Base-by-base conservation (phyloP, 2,888 invertebrate species). In the Zeuzera pyrina region DNA sequence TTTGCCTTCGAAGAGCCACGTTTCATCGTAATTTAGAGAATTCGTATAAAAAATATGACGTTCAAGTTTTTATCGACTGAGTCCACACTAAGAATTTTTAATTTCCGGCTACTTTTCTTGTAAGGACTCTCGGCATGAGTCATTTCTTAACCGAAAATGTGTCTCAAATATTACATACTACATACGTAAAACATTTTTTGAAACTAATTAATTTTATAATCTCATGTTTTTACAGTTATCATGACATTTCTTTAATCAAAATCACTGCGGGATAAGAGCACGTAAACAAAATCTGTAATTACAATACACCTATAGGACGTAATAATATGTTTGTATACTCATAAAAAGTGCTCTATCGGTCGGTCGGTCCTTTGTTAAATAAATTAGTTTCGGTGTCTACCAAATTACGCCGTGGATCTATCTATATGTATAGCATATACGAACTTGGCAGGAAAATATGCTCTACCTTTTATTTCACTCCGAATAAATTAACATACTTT, bases 351-450 rank as follows among this genome's bases (percentile, higher is more conserved):
- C 52, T 73, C 70, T 79, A 78, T 77, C 78, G 66, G 72, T 70
- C 74, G 76, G 74, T 55, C 71, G 62, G 66, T 71, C 78, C 79
- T 84, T 84, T 84, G 84, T 84, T 77, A 83, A 81, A 79, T 83
- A 84, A 84, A 84, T 84, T 84, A 81, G 84, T 73, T 83, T 81
- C 84, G 84, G 84, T 84, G 78, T 84, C 84, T 84, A 85, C 84
- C 83, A 85, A 81, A 84, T 85, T 85, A 85, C 84, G 84, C 84
- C 65, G 71, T 66, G 35, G 60, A 74, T 71, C 73, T 79, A 77
- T 78, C 71, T 77, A 71, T 71, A 77, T 66, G 70, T 73, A 74
- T 57, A 67, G 51, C 69, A 58, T 58, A 70, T 58, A 62, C 62
- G 66, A 70, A 70, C 69, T 69, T 57, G 60, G 58, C 57, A 68